Conservation (phyloP, 2,113 vertebrate species). For the Oncorhynchus gorbuscha region DNA sequence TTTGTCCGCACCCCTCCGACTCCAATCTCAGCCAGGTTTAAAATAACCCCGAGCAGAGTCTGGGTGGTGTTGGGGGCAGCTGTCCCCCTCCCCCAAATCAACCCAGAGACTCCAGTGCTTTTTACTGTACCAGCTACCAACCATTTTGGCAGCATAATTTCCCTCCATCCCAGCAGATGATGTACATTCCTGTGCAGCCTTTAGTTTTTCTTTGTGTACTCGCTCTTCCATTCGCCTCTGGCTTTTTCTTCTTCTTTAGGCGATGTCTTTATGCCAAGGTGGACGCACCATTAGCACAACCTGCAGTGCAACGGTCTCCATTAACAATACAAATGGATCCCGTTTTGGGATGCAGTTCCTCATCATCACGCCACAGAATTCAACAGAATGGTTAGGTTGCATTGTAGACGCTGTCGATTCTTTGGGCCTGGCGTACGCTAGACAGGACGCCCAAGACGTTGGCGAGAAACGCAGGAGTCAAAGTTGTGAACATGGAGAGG, state of each 20-base stretch:
- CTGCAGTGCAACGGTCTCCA: too few species aligned
- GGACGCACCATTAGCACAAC: too few species aligned
- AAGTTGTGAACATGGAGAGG: neutral
- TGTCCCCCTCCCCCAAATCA: slow-evolving; percentile 57
- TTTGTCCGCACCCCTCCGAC: slow-evolving; percentile 41
- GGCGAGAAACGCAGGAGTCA: slow-evolving; percentile 9
- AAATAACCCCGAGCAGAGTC: slow-evolving; percentile 69
- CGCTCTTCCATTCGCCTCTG: neutral
- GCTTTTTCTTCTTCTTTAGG: neutral
- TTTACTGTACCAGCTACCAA: neutral
- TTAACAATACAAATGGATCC: neutral
- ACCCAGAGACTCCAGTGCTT: neutral
- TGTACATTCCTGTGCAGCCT: neutral
- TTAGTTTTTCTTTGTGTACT: neutral
- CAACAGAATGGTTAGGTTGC: neutral
- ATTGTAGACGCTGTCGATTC: neutral
- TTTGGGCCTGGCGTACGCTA: slow-evolving; percentile 17
- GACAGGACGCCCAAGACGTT: neutral
- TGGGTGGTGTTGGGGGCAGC: slow-evolving; percentile 55
- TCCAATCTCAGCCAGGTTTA: slow-evolving; percentile 61
- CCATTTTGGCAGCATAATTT: neutral
- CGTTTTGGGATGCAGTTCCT: neutral
- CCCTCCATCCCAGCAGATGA: neutral
- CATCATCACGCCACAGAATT: neutral
- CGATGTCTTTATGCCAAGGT: too few species aligned